phyloP scores from a whole-genome alignment of 2,888 invertebrate genomes.

The Cynaeus angustus region DNA sequence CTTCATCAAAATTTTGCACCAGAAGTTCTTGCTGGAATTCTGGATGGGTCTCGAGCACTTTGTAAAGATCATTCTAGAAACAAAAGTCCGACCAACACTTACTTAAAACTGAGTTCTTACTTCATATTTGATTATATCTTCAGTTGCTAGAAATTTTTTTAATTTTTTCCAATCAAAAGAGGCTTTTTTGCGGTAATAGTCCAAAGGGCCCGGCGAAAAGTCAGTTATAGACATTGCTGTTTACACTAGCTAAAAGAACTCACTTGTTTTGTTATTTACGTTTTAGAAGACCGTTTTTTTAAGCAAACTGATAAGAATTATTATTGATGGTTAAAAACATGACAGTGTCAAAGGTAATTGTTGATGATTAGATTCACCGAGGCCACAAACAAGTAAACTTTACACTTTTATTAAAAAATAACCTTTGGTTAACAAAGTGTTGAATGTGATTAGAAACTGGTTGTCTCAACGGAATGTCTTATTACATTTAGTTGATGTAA shows the following conservation, averaged over 20 bases:
- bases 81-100: constrained; percentile 12
- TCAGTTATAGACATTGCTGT: constrained; percentile 70
- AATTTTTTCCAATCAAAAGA: constrained; percentile 81
- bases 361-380: too few relatives aligned
- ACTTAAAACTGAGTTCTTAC: constrained; percentile 63
- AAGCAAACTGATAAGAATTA: too few relatives aligned
- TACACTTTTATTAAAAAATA: too few relatives aligned
- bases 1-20: constrained; percentile 62
- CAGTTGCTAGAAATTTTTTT: constrained; percentile 73
- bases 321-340: too few relatives aligned
- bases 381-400: too few relatives aligned
- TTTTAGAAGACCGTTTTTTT: too few relatives aligned
- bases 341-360: too few relatives aligned
- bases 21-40: constrained; percentile 59
- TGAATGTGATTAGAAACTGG: too few relatives aligned
- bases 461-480: too few relatives aligned
- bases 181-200: constrained; percentile 77
- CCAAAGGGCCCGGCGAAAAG: constrained; percentile 78
- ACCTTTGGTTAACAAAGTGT: too few relatives aligned
- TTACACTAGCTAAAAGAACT: constrained; percentile 58
- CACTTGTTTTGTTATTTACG: too few relatives aligned
- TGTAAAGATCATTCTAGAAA: constrained; percentile 62
- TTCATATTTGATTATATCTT: constrained; percentile 73
- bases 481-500: too few relatives aligned
- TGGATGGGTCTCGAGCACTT: constrained; percentile 59